These are phyloP conservation scores for Saxidomus purpurata DNA, from an alignment of 1,140 invertebrate species.

Conservation along the genomic window DNA sequence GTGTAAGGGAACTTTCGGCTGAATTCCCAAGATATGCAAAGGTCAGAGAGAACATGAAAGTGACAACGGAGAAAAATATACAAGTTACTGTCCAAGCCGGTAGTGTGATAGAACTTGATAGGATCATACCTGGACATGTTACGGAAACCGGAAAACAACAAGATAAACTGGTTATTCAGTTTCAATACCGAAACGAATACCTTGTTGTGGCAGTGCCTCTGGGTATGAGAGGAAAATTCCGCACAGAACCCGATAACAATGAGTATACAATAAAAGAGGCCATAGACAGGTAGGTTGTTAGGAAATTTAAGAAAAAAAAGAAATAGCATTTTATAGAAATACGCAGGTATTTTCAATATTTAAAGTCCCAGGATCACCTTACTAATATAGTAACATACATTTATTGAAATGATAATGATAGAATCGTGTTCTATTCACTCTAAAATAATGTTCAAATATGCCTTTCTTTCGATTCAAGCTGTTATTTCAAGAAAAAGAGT, in stretches of 20 bases:
- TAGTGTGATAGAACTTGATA: slow-evolving; percentile 45
- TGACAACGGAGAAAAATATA: background rate
- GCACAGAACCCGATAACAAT: slow-evolving; percentile 29
- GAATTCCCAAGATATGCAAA: slow-evolving; percentile 60
- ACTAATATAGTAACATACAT: too few relatives aligned
- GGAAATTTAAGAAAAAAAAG: too few relatives aligned
- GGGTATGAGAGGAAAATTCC: background rate
- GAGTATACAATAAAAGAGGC: slow-evolving; percentile 54
- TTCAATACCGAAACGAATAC: background rate
- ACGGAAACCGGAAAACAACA: background rate
- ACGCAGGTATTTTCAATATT: too few relatives aligned
- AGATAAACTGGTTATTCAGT: slow-evolving; percentile 1
- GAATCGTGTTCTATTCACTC: too few relatives aligned
- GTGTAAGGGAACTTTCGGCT: background rate
- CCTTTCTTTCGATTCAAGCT: too few relatives aligned
- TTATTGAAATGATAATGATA: too few relatives aligned
- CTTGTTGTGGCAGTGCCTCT: slow-evolving; percentile 8
- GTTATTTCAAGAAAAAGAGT: too few relatives aligned
- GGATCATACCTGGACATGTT: slow-evolving; percentile 25
- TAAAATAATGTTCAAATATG: too few relatives aligned
- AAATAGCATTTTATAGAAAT: too few relatives aligned
- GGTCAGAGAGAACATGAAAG: slow-evolving; percentile 1
- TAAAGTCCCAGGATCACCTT: too few relatives aligned
- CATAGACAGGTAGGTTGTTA: slow-evolving; percentile 35
- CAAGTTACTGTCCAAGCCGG: slow-evolving; percentile 7